Evolutionary conservation across 1,140 invertebrate genomes (phyloP).

Genomic region (Drosophila setifemur): DNA sequence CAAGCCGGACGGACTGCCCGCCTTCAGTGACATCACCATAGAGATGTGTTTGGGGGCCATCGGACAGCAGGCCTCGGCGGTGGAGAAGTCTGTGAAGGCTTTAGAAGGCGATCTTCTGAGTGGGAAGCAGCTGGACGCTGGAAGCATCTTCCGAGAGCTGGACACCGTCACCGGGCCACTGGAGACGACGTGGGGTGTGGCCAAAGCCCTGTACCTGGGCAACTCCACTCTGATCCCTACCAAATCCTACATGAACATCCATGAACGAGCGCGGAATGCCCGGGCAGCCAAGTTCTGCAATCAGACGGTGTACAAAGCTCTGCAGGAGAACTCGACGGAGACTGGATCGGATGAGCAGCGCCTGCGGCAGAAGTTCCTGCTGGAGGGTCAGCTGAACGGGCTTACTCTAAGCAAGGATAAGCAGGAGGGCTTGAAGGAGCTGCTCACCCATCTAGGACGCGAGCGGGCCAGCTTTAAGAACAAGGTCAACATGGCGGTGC

Average conservation of each 20-base stretch:
- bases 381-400: conserved; percentile 93
- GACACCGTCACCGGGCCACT: conserved; percentile 89
- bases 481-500: conserved; percentile 86
- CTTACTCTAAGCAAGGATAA: conserved; percentile 84
- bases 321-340: conserved; percentile 66
- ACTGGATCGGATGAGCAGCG: conserved; percentile 85
- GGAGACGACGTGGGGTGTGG: conserved; percentile 92
- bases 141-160: conserved; percentile 89
- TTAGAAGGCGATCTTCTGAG: conserved; percentile 54
- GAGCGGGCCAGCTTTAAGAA: conserved; percentile 85
- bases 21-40: conserved; percentile 91
- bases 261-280: conserved; percentile 87
- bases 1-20: conserved; percentile 88
- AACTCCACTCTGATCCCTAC: conserved; percentile 91
- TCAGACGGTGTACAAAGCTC: conserved; percentile 86
- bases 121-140: conserved; percentile 84
- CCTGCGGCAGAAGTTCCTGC: conserved; percentile 89
- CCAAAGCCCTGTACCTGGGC: conserved; percentile 92
- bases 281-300: conserved; percentile 87
- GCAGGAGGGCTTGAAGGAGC: conserved; percentile 82
- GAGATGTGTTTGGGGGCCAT: conserved; percentile 92
- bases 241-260: conserved; percentile 89
- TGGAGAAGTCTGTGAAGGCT: conserved; percentile 89
- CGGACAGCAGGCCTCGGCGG: conserved; percentile 91
- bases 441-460: conserved; percentile 83